phyloP scores from a whole-genome alignment of 2,797 vertebrate species.

The Dendrocincla fuliginosa region DNA sequence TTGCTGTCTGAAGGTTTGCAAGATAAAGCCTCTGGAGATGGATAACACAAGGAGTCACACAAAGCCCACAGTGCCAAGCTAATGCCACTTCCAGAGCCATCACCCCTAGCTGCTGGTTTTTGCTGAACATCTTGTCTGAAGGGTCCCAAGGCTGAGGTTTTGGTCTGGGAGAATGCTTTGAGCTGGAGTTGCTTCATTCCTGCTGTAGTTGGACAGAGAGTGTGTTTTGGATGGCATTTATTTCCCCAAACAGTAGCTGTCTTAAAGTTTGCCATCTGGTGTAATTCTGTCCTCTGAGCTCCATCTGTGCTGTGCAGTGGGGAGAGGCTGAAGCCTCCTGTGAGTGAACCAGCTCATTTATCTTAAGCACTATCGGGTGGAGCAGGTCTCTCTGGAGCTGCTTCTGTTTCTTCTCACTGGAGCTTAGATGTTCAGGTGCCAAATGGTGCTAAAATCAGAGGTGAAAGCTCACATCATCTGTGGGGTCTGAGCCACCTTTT shows the following conservation, averaged over 20 bases:
- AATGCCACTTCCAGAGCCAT: not conserved
- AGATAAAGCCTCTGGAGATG: not conserved
- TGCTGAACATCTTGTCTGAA: not conserved
- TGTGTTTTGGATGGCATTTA: slow-evolving; percentile 13
- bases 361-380: not conserved
- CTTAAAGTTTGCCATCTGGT: slow-evolving; percentile 36
- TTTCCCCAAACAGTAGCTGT: not conserved
- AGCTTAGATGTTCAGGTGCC: not conserved
- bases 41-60: not conserved
- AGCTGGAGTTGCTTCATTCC: not conserved
- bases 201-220: not conserved
- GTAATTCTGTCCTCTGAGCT: slow-evolving; percentile 34
- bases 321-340: not conserved
- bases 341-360: not conserved
- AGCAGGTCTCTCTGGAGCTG: not conserved
- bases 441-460: not conserved
- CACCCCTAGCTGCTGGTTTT: not conserved
- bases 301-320: not conserved
- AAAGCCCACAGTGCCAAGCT: not conserved
- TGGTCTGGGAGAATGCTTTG: not conserved
- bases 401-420: not conserved
- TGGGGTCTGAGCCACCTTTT: not conserved
- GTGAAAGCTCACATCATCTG: not conserved
- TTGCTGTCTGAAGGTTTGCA: not conserved
- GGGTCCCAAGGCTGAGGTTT: not conserved